Conservation (phyloP, 1,140 invertebrate genomes). For the Aleiodes sp. region DNA sequence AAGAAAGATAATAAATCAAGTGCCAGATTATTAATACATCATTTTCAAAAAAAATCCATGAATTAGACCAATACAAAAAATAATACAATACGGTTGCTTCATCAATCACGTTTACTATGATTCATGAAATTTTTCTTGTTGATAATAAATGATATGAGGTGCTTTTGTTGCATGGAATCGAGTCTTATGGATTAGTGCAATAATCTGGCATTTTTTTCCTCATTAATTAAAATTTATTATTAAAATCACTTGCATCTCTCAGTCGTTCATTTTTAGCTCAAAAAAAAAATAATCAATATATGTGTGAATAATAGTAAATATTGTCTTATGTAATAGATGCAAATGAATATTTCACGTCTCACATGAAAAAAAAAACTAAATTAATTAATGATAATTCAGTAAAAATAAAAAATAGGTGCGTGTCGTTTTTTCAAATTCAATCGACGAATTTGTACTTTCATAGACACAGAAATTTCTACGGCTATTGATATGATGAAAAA, state of each 20-base stretch:
- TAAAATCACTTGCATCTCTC: background rate
- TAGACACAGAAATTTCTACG: constrained; percentile 48
- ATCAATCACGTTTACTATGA: background rate
- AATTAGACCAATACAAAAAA: constrained; percentile 52
- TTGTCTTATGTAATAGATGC: background rate
- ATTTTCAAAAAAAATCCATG: too few species aligned
- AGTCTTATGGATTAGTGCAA: constrained; percentile 28
- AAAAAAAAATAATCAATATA: constrained; percentile 12
- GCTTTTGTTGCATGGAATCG: too few species aligned
- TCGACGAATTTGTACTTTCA: constrained; percentile 50
- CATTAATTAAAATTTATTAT: background rate
- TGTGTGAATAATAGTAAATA: constrained; percentile 14
- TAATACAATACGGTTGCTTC: too few species aligned
- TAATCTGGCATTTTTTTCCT: constrained; percentile 20
- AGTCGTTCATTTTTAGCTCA: constrained; percentile 32
- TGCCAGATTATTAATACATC: too few species aligned
- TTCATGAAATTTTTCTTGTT: background rate
- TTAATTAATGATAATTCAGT: constrained; percentile 14
- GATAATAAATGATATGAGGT: background rate
- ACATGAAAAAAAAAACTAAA: constrained; percentile 1
- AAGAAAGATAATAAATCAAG: too few species aligned
- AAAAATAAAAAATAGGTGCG: constrained; percentile 16
- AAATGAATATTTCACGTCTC: constrained; percentile 1
- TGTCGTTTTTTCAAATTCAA: constrained; percentile 16
- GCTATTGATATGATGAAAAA: constrained; percentile 36